Evolutionary conservation across 2,113 vertebrate genomes (phyloP).

Genomic region (Piprites chloris): DNA sequence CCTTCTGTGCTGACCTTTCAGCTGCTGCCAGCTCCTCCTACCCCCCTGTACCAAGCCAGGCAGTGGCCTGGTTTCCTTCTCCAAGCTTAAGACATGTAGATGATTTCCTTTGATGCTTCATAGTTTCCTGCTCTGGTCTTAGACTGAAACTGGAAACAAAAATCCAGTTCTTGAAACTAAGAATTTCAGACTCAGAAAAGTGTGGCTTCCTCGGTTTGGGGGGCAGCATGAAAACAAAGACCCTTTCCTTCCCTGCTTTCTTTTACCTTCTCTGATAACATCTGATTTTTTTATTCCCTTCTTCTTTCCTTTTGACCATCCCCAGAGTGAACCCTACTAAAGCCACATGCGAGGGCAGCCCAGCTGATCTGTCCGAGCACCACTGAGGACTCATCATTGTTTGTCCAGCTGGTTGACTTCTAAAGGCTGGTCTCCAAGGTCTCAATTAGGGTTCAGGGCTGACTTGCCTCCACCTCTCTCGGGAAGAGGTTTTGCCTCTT

Average conservation of each 20-base stretch:
- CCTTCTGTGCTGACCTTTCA: not conserved
- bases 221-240: not conserved
- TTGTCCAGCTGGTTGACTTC: not conserved
- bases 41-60: not conserved
- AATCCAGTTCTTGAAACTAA: not conserved
- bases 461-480: not conserved
- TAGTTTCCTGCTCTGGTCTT: not conserved
- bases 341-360: not conserved
- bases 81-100: not conserved
- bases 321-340: not conserved
- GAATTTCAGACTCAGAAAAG: not conserved
- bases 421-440: slow-evolving; percentile 36
- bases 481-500: slow-evolving; percentile 19
- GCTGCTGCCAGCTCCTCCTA: not conserved
- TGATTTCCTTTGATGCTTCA: not conserved
- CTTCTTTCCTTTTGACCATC: not conserved
- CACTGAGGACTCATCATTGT: not conserved
- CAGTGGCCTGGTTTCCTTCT: not conserved
- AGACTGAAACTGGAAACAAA: not conserved
- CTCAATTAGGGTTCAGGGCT: slow-evolving; percentile 23
- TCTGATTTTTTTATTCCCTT: not conserved
- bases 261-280: not conserved
- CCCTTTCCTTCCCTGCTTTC: not conserved
- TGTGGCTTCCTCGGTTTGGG: not conserved
- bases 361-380: not conserved